Evolutionary conservation across 1,140 invertebrate genomes (phyloP).

Genomic region (Spodoptera litura): DNA sequence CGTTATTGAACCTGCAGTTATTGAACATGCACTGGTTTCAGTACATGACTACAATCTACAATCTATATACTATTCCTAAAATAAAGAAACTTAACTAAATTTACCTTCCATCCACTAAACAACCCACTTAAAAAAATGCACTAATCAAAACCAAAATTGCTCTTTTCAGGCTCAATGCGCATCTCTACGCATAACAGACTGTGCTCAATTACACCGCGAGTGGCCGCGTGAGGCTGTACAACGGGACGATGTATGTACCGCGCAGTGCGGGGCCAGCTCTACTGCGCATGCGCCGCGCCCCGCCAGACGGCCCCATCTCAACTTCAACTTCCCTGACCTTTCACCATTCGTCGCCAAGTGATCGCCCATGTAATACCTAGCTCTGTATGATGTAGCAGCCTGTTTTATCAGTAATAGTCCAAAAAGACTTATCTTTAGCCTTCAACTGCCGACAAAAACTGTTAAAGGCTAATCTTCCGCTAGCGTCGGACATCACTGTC

Average conservation of each 20-base stretch:
- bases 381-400: not conserved
- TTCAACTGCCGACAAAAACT: too few relatives aligned
- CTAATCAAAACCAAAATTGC: too few relatives aligned
- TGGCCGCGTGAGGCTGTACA: conserved; percentile 93
- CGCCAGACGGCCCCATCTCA: conserved; percentile 67
- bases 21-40: too few relatives aligned
- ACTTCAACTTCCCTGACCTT: conserved; percentile 82
- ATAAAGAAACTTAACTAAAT: too few relatives aligned
- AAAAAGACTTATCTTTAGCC: not conserved
- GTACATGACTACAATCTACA: too few relatives aligned
- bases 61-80: too few relatives aligned
- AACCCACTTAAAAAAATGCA: too few relatives aligned
- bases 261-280: conserved; percentile 92
- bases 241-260: conserved; percentile 95
- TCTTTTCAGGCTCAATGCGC: conserved; percentile 93
- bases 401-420: not conserved
- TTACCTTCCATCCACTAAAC: too few relatives aligned
- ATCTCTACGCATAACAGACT: conserved; percentile 95
- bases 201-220: conserved; percentile 92
- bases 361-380: conserved; percentile 9
- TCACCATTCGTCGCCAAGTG: conserved; percentile 79
- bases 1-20: too few relatives aligned
- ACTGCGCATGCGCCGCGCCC: conserved; percentile 72
- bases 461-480: too few relatives aligned
- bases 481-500: too few relatives aligned